These are phyloP conservation scores for Phoenoteleia sp. DNA, from an alignment of 2,888 invertebrate species.

Conservation along the genomic window DNA sequence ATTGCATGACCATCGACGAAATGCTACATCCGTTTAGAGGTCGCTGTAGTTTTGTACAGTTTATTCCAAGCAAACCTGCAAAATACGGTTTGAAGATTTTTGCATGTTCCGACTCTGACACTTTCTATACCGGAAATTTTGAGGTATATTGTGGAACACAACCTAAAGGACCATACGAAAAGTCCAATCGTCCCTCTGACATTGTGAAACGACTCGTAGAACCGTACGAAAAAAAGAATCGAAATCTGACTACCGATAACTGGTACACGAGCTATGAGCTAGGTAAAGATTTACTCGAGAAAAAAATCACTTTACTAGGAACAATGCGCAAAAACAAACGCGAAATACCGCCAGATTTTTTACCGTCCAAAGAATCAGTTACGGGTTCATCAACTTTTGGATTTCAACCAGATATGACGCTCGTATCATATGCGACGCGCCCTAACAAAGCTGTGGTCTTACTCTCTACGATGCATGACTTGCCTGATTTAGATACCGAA, in stretches of 20 bases:
- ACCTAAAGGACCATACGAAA: conserved; percentile 48
- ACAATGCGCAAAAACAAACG: conserved; percentile 22
- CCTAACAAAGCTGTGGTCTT: conserved; percentile 16
- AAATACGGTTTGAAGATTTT: conserved; percentile 49
- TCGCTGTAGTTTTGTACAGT: conserved; percentile 60
- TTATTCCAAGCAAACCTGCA: conserved; percentile 52
- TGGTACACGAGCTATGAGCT: conserved; percentile 31
- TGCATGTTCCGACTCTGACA: conserved; percentile 24
- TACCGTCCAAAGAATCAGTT: conserved; percentile 8
- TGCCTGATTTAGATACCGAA: conserved; percentile 66
- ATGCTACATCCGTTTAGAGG: conserved; percentile 71
- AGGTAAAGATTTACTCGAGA: conserved; percentile 20
- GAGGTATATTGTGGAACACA: conserved; percentile 71
- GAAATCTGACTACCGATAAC: conserved; percentile 67
- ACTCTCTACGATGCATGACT: conserved; percentile 36
- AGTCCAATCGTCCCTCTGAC: conserved; percentile 57
- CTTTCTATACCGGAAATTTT: conserved; percentile 63
- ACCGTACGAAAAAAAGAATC: conserved; percentile 58
- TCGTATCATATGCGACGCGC: conserved; percentile 27
- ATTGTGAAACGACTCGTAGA: conserved; percentile 55
- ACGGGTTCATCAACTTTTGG: conserved; percentile 3
- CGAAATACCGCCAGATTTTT: conserved; percentile 30
- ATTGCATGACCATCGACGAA: conserved; percentile 71
- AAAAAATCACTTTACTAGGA: conserved; percentile 28
- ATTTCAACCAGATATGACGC: conserved; percentile 22